phyloP scores from a whole-genome alignment of 2,797 vertebrate species.

The Bryconaethiops microstoma region DNA sequence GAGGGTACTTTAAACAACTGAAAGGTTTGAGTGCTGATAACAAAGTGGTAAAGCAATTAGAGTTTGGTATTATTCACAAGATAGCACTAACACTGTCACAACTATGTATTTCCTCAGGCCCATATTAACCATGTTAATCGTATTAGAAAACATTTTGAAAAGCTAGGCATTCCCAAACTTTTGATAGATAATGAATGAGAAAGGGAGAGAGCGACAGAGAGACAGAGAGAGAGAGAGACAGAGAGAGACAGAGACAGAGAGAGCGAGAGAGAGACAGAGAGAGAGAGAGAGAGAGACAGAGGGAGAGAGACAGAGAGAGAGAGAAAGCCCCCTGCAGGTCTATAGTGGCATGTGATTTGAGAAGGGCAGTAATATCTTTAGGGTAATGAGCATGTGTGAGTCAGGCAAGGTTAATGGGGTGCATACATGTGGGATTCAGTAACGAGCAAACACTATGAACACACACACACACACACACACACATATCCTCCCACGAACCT shows the following conservation, averaged over 20 bases:
- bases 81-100: too few species aligned
- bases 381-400: slow-evolving; percentile 76
- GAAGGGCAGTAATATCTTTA: slow-evolving; percentile 74
- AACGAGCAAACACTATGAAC: slow-evolving; percentile 40
- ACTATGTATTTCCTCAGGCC: too few species aligned
- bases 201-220: background rate
- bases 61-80: too few species aligned
- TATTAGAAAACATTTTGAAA: background rate
- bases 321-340: slow-evolving; percentile 51
- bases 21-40: too few species aligned
- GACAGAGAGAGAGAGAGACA: slow-evolving; percentile 20
- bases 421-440: slow-evolving; percentile 67
- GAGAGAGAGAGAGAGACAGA: slow-evolving; percentile 31
- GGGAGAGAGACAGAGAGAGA: slow-evolving; percentile 14
- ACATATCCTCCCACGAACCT: slow-evolving; percentile 25
- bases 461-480: slow-evolving; percentile 16
- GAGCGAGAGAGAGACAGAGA: slow-evolving; percentile 16
- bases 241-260: slow-evolving; percentile 20
- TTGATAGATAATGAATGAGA: too few species aligned
- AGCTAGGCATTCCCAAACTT: too few species aligned
- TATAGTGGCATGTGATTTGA: slow-evolving; percentile 72
- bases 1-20: too few species aligned
- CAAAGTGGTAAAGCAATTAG: too few species aligned
- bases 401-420: slow-evolving; percentile 80
- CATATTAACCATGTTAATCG: too few species aligned